phyloP scores from a whole-genome alignment of 2,888 invertebrate species.

The Eubasilissa splendida region DNA sequence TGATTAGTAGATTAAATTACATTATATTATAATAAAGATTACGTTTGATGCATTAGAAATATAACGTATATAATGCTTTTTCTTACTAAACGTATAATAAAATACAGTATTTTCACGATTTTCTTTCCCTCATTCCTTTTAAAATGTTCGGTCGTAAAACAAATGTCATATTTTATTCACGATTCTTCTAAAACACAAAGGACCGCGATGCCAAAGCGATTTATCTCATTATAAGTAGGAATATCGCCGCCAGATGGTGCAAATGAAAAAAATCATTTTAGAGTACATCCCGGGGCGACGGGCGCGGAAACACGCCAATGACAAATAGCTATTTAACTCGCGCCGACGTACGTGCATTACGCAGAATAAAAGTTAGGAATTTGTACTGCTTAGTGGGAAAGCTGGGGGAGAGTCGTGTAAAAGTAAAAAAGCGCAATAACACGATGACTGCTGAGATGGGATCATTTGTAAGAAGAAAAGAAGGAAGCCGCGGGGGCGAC shows the following conservation, averaged over 20 bases:
- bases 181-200: conserved; percentile 3
- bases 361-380: conserved; percentile 56
- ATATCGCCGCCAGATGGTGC: conserved; percentile 57
- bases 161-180: conserved; percentile 39
- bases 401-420: conserved; percentile 50
- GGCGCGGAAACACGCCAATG: conserved; percentile 54
- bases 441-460: conserved; percentile 54
- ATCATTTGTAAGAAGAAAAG: conserved; percentile 56
- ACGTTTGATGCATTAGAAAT: no score
- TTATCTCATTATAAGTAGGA: conserved; percentile 50
- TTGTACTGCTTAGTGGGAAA: conserved; percentile 56
- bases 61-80: no score
- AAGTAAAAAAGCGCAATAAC: conserved; percentile 57
- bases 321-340: conserved; percentile 59
- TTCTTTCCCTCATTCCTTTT: conserved; percentile 6
- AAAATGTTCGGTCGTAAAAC: conserved; percentile 32
- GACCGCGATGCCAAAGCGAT: conserved; percentile 35
- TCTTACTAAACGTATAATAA: no score
- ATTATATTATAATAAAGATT: no score
- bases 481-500: conserved; percentile 41
- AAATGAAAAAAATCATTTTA: conserved; percentile 58
- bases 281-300: conserved; percentile 34
- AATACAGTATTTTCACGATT: background rate
- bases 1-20: no score
- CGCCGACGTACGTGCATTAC: conserved; percentile 57